phyloP scores from a whole-genome alignment of 2,888 invertebrate genomes.

The Cerceris rybyensis region DNA sequence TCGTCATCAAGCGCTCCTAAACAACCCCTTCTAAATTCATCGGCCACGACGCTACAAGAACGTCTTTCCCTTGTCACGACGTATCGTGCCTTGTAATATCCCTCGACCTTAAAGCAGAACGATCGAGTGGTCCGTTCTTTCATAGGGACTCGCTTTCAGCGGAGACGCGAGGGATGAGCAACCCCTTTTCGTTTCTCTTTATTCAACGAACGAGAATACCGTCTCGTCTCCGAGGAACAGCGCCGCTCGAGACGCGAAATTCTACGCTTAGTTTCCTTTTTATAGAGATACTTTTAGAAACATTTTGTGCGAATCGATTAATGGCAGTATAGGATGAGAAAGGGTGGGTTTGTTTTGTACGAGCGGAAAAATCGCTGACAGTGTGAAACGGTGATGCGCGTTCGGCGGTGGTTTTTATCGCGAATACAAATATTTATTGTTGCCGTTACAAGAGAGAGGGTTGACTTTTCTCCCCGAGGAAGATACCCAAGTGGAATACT shows the following conservation, averaged over 20 bases:
- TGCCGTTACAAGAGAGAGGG: neutral
- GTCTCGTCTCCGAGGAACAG: slow-evolving; percentile 20
- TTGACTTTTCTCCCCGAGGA: neutral
- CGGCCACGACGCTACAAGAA: no score
- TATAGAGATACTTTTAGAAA: slow-evolving; percentile 33
- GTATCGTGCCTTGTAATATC: no score
- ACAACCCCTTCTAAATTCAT: no score
- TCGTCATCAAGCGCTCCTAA: no score
- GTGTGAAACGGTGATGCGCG: neutral
- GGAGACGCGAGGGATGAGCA: no score
- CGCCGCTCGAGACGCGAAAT: neutral
- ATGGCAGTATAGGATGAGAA: slow-evolving; percentile 56
- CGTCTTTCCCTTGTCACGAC: no score
- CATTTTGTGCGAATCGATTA: slow-evolving; percentile 51
- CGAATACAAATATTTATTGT: neutral
- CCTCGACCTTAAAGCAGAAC: slow-evolving; percentile 17
- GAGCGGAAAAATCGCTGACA: slow-evolving; percentile 16
- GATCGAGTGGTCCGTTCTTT: slow-evolving; percentile 29
- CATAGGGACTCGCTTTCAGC: neutral
- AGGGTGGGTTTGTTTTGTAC: slow-evolving; percentile 26
- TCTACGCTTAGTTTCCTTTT: no score
- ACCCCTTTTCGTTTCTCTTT: slow-evolving; percentile 1
- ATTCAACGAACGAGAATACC: slow-evolving; percentile 11
- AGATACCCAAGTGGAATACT: no score
- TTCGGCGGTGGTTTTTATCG: neutral